phyloP scores from a whole-genome alignment of 2,888 invertebrate genomes.

The Cantharis rufa region DNA sequence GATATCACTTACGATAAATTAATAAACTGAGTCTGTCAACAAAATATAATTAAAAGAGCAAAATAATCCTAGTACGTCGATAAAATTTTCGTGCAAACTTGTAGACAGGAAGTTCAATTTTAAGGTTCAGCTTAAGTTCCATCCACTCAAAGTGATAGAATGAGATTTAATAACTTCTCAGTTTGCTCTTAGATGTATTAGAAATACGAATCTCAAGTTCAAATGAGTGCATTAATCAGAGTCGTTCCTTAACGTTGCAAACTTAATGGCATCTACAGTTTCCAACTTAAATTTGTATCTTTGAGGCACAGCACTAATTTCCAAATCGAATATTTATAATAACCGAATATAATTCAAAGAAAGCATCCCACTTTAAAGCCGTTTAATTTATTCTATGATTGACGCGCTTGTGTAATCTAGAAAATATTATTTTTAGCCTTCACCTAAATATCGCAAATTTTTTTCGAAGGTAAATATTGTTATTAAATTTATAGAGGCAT shows the following conservation, averaged over 20 bases:
- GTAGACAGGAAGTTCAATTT: neutral
- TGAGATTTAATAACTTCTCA: constrained; percentile 10
- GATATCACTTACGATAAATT: neutral
- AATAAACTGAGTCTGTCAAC: neutral
- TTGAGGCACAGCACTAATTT: neutral
- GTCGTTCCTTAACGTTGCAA: constrained; percentile 1
- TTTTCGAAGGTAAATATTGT: neutral
- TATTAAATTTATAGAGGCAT: neutral
- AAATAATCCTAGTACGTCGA: neutral
- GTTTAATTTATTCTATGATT: neutral
- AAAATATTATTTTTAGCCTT: neutral
- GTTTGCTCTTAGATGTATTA: constrained; percentile 8
- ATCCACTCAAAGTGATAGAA: constrained; percentile 3
- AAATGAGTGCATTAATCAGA: constrained; percentile 13
- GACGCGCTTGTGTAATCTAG: neutral
- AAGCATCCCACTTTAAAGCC: neutral
- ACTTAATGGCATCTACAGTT: constrained; percentile 5
- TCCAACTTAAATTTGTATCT: neutral
- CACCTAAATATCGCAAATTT: neutral
- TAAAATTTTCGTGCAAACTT: neutral
- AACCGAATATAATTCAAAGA: neutral
- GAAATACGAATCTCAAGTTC: constrained; percentile 5
- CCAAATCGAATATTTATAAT: neutral
- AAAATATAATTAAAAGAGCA: neutral
- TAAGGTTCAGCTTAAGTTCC: neutral